These are phyloP conservation scores for Barypeithes pellucidus DNA, from an alignment of 2,888 invertebrate genomes.

Conservation along the genomic window DNA sequence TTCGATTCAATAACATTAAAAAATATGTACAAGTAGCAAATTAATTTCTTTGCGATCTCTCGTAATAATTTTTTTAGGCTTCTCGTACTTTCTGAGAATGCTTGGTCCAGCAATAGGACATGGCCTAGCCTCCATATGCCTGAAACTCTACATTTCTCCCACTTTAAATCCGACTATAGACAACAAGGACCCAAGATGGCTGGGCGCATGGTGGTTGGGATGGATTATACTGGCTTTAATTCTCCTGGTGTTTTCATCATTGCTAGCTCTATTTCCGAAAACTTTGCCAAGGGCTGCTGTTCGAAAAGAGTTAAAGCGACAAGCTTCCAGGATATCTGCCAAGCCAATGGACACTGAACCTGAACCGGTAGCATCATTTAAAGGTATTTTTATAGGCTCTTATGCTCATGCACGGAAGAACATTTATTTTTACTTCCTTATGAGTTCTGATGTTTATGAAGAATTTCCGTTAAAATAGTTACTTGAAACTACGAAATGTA, in stretches of 20 bases:
- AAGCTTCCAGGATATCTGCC: constrained; percentile 57
- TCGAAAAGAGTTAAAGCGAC: constrained; percentile 69
- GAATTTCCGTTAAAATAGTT: too few relatives aligned
- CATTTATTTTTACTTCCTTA: too few relatives aligned
- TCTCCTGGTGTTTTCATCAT: constrained; percentile 75
- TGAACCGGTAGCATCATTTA: constrained; percentile 70
- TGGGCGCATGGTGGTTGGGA: constrained; percentile 90
- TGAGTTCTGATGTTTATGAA: too few relatives aligned
- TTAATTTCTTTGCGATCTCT: background rate
- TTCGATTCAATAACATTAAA: too few relatives aligned
- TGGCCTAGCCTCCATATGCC: constrained; percentile 77
- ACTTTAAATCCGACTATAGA: constrained; percentile 78
- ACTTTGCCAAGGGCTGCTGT: constrained; percentile 79
- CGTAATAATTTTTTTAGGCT: constrained; percentile 69
- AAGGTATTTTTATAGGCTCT: constrained; percentile 61
- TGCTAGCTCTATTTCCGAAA: constrained; percentile 80
- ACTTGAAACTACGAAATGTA: too few relatives aligned
- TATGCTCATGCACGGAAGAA: too few relatives aligned
- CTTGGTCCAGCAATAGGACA: constrained; percentile 82
- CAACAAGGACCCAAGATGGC: constrained; percentile 82
- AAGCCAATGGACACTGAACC: constrained; percentile 58
- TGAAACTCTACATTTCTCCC: constrained; percentile 79
- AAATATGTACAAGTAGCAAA: too few relatives aligned
- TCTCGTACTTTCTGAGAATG: constrained; percentile 80
- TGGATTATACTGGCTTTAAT: constrained; percentile 78